Base-by-base conservation (phyloP, 2,113 vertebrate genomes). In the Tetraodon nigroviridis region DNA sequence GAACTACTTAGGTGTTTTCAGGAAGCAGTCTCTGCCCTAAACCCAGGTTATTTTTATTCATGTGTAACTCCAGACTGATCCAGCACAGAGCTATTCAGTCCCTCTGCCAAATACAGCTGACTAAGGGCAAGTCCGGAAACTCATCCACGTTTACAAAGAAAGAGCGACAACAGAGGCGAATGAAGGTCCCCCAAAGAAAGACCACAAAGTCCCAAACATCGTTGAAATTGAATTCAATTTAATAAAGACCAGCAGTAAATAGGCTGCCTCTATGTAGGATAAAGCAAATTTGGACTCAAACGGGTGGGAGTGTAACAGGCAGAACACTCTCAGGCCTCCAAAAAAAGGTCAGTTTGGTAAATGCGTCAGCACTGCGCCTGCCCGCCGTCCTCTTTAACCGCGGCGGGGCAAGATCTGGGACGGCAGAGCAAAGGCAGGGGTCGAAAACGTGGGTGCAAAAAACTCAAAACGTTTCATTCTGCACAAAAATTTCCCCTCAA, bases 401-500 rank as follows among this genome's bases (percentile, higher is more conserved):
- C 27, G 49, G 71, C 70, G 29, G 69, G 49, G 44, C 50, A 14
- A 58, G 20, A 37, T 42, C 17, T 61, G 64, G 37, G 32, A 55
- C 37, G 61, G 53, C 51, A 61, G 52, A 61, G 60, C 14, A 69
- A 58, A 58, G 49, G 50, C 76, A 27, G 22, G n/a, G 63, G 47
- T 73, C 68, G 61, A 51, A 72, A 56, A 68, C 19, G 6, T 63
- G 45, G 61, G 63, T 52, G 44, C n/a, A 7, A 71, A 61, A 56
- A 68, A 63, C 18, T 14, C 15, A 17, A 55, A 78, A 67, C 8
- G 13, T 55, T 54, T 58, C 57, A 24, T 61, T 65, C 67, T 64
- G 69, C 71, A 73, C 74, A 76, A 78, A 80, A 79, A 52, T 73
- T 67, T 53, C 64, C 64, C 64, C 56, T 55, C 51, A 67, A 53